phyloP scores from a whole-genome alignment of 2,797 vertebrate genomes.

The Rhincodon typus region DNA sequence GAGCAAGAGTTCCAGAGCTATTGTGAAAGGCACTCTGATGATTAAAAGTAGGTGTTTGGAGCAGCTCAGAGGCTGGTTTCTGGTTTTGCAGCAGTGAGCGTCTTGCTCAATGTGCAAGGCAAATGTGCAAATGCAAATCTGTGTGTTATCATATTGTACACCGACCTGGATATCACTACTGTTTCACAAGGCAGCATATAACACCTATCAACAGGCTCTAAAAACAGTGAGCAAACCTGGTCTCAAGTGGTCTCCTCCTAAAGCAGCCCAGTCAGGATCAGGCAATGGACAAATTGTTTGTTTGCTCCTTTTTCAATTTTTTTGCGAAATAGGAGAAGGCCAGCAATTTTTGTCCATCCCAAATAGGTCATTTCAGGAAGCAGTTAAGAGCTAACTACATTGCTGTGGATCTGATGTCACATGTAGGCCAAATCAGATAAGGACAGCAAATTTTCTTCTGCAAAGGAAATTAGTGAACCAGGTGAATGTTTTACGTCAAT shows the following conservation, averaged over 20 bases:
- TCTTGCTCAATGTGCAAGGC: neutral
- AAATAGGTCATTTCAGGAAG: no score
- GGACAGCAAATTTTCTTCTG: no score
- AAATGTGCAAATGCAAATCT: neutral
- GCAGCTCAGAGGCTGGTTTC: neutral
- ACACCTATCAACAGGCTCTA: neutral
- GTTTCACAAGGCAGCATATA: neutral
- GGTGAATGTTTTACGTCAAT: no score
- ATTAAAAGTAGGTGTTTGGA: neutral
- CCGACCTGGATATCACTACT: neutral
- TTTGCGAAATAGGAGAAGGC: no score
- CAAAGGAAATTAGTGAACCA: no score
- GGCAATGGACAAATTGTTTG: neutral
- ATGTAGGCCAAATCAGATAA: no score
- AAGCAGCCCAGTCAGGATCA: neutral
- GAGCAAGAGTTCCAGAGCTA: neutral
- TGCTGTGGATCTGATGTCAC: no score
- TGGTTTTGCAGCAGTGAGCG: neutral
- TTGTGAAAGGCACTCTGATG: neutral
- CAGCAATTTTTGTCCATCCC: no score
- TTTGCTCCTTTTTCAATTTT: neutral
- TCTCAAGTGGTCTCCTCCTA: neutral
- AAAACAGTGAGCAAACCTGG: neutral
- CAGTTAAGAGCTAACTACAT: no score
- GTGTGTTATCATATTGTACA: neutral